A percentile compares a stretch with the other conserved stretches of the same genome.
phyloP scores from a whole-genome alignment of 2,888 invertebrate genomes.

The Agrotis puta region DNA sequence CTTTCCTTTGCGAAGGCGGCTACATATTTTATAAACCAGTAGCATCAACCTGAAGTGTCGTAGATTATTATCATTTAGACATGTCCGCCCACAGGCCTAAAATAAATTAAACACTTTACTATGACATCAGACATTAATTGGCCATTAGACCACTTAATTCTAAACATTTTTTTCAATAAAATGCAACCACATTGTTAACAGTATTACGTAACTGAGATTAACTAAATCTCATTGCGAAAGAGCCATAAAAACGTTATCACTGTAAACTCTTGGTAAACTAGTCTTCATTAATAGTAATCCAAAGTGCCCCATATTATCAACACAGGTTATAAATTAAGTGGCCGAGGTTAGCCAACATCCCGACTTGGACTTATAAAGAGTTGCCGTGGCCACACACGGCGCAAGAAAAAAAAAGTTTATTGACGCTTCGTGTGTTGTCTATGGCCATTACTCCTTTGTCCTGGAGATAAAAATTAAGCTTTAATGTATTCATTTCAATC shows the following conservation, averaged over 20 bases:
- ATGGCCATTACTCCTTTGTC: constrained; percentile 60
- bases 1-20: constrained; percentile 29
- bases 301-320: constrained; percentile 77
- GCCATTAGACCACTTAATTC: constrained; percentile 56
- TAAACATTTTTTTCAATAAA: constrained; percentile 40
- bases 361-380: constrained; percentile 71
- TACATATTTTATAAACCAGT: constrained; percentile 52
- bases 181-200: constrained; percentile 33
- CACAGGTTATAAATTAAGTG: constrained; percentile 79
- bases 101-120: constrained; percentile 57
- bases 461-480: constrained; percentile 60
- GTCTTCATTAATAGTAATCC: constrained; percentile 79
- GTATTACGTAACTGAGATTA: constrained; percentile 46
- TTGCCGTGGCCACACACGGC: constrained; percentile 81
- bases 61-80: constrained; percentile 51
- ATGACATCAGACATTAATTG: constrained; percentile 38
- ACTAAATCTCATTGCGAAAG: constrained; percentile 58
- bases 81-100: constrained; percentile 52
- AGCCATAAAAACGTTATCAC: constrained; percentile 68
- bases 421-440: constrained; percentile 65
- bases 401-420: constrained; percentile 66
- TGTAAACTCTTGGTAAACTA: constrained; percentile 66
- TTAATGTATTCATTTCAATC: constrained; percentile 65
- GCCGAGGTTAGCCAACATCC: constrained; percentile 79
- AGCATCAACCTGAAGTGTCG: constrained; percentile 41